These are phyloP conservation scores for Drosophila serrata DNA, from an alignment of 1,140 invertebrate genomes.

Conservation along the genomic window DNA sequence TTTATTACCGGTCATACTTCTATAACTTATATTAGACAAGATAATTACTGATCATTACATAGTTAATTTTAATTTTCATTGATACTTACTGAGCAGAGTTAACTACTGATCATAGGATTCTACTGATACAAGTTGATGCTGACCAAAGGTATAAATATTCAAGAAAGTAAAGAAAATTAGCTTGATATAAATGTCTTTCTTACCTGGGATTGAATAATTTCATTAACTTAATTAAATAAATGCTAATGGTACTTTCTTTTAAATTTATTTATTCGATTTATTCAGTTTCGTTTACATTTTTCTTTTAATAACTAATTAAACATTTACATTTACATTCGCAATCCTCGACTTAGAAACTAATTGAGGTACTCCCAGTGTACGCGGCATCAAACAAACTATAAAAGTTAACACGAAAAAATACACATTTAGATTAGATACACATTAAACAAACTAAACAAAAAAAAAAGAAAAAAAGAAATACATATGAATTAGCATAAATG, in stretches of 20 bases:
- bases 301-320: constrained; percentile 16
- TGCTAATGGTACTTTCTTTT: neutral
- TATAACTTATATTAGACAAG: too few species aligned
- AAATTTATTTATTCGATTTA: constrained; percentile 10
- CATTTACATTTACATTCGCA: constrained; percentile 23
- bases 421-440: constrained; percentile 36
- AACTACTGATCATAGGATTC: too few species aligned
- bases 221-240: neutral
- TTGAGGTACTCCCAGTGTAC: constrained; percentile 75
- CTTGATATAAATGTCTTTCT: neutral
- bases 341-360: constrained; percentile 60
- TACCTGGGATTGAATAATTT: too few species aligned
- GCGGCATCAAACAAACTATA: constrained; percentile 52
- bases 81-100: too few species aligned
- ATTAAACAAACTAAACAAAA: constrained; percentile 26
- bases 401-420: constrained; percentile 43
- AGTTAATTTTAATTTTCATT: too few species aligned
- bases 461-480: constrained; percentile 32
- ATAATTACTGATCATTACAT: too few species aligned
- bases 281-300: constrained; percentile 10
- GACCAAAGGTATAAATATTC: too few species aligned
- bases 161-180: neutral
- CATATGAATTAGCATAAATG: constrained; percentile 74
- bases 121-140: too few species aligned
- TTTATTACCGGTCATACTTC: too few species aligned